A percentile compares a stretch with the other conserved stretches of the same genome.
phyloP scores from a whole-genome alignment of 2,888 invertebrate genomes.

The Drosophila borealis region DNA sequence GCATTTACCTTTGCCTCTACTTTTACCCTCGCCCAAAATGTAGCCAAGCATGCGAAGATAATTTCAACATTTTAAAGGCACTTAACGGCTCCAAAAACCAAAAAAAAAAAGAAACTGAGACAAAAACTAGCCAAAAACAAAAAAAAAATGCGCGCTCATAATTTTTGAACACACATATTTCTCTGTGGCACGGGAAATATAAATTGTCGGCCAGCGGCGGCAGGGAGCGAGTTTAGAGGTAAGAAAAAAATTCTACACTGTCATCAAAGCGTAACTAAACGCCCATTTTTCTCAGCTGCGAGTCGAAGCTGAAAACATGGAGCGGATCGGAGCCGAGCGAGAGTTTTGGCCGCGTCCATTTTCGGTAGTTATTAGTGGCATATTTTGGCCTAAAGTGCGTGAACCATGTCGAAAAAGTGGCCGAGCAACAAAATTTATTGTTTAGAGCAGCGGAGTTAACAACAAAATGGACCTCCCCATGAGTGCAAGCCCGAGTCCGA shows the following conservation, averaged over 20 bases:
- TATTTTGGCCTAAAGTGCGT: constrained; percentile 81
- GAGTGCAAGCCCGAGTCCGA: constrained; percentile 40
- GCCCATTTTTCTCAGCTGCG: constrained; percentile 79
- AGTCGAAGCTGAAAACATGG: constrained; percentile 33
- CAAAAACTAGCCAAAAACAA: constrained; percentile 40
- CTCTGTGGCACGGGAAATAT: constrained; percentile 70
- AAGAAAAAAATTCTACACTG: constrained; percentile 79
- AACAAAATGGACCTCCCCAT: constrained; percentile 81
- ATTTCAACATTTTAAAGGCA: constrained; percentile 72
- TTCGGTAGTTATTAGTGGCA: constrained; percentile 81
- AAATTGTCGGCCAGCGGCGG: constrained; percentile 54
- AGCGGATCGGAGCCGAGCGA: constrained; percentile 23
- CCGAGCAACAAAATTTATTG: constrained; percentile 74
- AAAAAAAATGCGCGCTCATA: constrained; percentile 57
- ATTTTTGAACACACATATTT: constrained; percentile 47
- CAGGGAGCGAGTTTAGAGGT: constrained; percentile 20
- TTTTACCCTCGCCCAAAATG: constrained; percentile 46
- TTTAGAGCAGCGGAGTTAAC: constrained; percentile 73
- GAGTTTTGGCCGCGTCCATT: constrained; percentile 61
- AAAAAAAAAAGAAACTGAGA: constrained; percentile 9
- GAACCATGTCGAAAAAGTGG: constrained; percentile 78
- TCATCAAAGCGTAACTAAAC: constrained; percentile 85
- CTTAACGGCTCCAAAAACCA: constrained; percentile 58
- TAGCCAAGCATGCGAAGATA: constrained; percentile 69
- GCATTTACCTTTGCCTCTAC: constrained; percentile 15